Conservation (phyloP, 2,888 invertebrate genomes). For the Acronicta leporina region DNA sequence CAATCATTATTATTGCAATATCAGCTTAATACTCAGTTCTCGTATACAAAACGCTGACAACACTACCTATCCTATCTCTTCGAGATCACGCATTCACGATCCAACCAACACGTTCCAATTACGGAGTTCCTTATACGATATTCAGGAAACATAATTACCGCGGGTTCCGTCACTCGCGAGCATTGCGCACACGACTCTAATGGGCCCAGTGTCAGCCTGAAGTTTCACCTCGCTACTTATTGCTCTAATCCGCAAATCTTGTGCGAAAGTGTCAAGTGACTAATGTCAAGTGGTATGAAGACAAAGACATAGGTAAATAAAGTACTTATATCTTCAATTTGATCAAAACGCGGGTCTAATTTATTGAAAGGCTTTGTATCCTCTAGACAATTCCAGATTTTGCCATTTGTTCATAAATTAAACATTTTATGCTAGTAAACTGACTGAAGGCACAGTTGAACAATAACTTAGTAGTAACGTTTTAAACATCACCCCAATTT, state of each 20-base stretch:
- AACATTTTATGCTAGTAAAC: no score
- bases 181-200: constrained; percentile 52
- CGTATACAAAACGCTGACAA: constrained; percentile 5
- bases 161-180: constrained; percentile 73
- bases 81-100: constrained; percentile 31
- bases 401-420: no score
- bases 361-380: no score
- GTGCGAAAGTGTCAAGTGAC: constrained; percentile 37
- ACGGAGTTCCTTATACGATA: constrained; percentile 64
- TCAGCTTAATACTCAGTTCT: background rate
- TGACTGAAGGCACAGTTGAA: no score
- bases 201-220: constrained; percentile 48
- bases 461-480: no score
- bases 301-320: background rate
- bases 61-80: constrained; percentile 14
- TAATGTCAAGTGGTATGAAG: background rate
- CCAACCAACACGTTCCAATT: constrained; percentile 51
- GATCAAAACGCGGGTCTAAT: no score
- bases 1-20: no score
- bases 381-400: no score
- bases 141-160: constrained; percentile 75
- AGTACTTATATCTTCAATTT: no score
- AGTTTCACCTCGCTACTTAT: constrained; percentile 49
- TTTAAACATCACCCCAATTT: background rate
- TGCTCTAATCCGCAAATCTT: constrained; percentile 49